A percentile compares a stretch with the other conserved stretches of the same genome.
Conservation (phyloP, 2,888 invertebrate species). For the Hesperia comma region DNA sequence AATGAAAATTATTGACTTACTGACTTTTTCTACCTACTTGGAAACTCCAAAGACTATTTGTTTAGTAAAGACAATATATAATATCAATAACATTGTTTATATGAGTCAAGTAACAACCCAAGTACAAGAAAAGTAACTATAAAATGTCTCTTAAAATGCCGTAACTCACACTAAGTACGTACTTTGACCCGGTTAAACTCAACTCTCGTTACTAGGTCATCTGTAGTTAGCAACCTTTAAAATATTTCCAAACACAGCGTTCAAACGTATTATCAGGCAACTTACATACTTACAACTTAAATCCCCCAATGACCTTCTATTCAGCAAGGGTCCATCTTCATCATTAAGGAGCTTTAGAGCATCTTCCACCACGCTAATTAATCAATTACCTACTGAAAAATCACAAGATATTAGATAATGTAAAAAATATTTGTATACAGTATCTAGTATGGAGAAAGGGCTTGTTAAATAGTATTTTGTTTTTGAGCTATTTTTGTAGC, state of each 20-base stretch:
- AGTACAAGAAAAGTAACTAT: not conserved
- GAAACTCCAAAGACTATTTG: not conserved
- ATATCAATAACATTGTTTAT: not conserved
- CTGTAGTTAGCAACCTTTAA: not conserved
- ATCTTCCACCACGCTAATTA: too few relatives aligned
- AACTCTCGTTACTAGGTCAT: slow-evolving; percentile 1
- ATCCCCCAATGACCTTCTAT: too few relatives aligned
- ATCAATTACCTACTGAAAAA: too few relatives aligned
- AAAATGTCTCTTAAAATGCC: not conserved
- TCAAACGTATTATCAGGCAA: not conserved
- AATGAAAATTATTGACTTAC: not conserved
- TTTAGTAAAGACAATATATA: not conserved
- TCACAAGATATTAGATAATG: too few relatives aligned
- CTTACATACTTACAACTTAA: too few relatives aligned
- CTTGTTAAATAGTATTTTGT: too few relatives aligned
- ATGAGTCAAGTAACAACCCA: not conserved
- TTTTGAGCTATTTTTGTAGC: too few relatives aligned
- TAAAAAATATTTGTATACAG: too few relatives aligned
- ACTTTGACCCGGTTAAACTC: slow-evolving; percentile 2
- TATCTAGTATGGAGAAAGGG: too few relatives aligned
- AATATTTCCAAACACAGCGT: not conserved
- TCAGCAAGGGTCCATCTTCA: too few relatives aligned
- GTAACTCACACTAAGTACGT: slow-evolving; percentile 3
- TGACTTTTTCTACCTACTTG: not conserved
- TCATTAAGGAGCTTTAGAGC: too few relatives aligned